These are phyloP conservation scores for Xenentodon cancila DNA, from an alignment of 2,797 vertebrate genomes.

Conservation along the genomic window DNA sequence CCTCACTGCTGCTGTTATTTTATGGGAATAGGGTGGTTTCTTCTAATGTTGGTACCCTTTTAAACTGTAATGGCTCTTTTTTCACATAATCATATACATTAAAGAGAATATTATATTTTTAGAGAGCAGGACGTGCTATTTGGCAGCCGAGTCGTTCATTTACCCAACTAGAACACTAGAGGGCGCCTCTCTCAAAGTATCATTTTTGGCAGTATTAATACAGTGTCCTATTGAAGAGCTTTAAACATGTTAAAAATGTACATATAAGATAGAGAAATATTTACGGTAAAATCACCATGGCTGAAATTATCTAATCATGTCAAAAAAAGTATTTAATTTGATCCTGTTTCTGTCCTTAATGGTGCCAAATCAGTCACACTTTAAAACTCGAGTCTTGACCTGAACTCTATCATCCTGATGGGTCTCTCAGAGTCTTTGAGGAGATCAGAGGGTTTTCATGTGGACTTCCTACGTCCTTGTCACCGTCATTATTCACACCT, in stretches of 20 bases:
- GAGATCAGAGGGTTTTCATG: too few species aligned
- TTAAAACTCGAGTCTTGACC: background rate
- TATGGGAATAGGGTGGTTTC: too few species aligned
- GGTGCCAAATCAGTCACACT: background rate
- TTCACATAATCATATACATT: too few species aligned
- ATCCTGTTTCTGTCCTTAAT: background rate
- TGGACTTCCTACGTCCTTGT: too few species aligned
- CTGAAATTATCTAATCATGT: fast-evolving
- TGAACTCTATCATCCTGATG: background rate
- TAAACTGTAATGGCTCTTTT: too few species aligned
- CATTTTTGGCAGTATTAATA: background rate
- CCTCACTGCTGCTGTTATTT: too few species aligned
- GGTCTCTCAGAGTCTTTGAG: too few species aligned
- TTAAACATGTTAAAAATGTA: background rate
- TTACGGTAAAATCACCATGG: background rate
- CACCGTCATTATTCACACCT: too few species aligned
- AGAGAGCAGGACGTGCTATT: background rate
- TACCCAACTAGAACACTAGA: conserved; percentile 3
- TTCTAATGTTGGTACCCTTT: too few species aligned
- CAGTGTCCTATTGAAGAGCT: background rate
- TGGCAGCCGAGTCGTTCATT: background rate
- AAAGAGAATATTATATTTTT: background rate
- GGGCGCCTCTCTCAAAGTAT: conserved; percentile 9
- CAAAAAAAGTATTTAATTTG: background rate
- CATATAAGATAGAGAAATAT: background rate